Evolutionary conservation across 2,113 vertebrate genomes (phyloP), one percentile per base, ranked within the genome.

Genomic region (Megalops atlanticus): DNA sequence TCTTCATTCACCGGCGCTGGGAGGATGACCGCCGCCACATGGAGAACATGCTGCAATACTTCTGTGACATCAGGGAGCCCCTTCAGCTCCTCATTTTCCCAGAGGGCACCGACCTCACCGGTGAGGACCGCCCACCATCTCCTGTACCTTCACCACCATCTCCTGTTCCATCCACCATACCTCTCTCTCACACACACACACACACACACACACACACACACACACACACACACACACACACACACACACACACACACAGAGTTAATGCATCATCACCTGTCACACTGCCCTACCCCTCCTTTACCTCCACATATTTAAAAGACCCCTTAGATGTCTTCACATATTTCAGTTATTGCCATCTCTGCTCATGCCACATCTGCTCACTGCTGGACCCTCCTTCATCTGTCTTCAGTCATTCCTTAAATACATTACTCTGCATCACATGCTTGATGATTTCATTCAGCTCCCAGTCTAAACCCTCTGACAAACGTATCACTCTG

Each of bases 21-120:
- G 96, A 97, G 82, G 91, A 95, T 33, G 98, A 99, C 90, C 96
- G 92, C 87, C 91, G 82, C 76, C 97, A 99, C 90, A 92, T 99
- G 88, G 94, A 92, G 91, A 94, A 95, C 85, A 98, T 99, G 96
- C 93, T 99, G 89, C 92, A 96, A 91, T 99, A 99, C 91, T 98
- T 99, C 89, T 98, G 97, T 89, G 96, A 96, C 88, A 99, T 98
- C 87, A 94, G 14, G 82, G 96, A 99, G 80, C 97, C 97, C 0
- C 90, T 99, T 21, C 98, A 99, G 85, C 96, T 99, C 80, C 96
- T 99, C 21, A 93, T 99, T 85, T 99, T 99, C 89, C 98, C 98
- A 0, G 98, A 99, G 90, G 98, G 98, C 86, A 99, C 98, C 41
- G 98, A 99, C 90, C 96, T 99, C 79, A 99, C 98, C 77, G 97